Base-by-base conservation (phyloP, 2,113 vertebrate species). In the Bos javanicus region DNA sequence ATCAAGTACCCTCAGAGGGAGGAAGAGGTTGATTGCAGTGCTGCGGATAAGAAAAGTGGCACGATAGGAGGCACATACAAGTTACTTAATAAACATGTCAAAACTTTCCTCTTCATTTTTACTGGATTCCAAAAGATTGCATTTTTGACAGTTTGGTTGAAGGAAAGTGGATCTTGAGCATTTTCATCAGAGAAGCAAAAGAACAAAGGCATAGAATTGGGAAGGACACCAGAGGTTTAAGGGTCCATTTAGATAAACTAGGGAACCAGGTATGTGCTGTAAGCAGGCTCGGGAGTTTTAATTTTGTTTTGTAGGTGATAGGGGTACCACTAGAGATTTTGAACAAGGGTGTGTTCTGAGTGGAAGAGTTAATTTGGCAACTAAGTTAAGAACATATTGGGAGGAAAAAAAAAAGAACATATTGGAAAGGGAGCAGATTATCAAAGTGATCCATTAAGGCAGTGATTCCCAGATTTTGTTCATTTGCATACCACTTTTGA, bases 81-180 rank as follows among this genome's bases (percentile, higher is more conserved):
- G 76, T 46, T 74, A 71, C 25, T 94, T 74, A 87, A 91, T 91
- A 96, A 96, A 97, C 33, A 39, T 26, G 48, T 74, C 81, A 54
- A 89, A 94, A 56, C 23, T 86, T 85, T 50, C 48, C 57, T 85
- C 39, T 91, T 74, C 48, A 26, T 91, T 94, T 90, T 94, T 56
- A 57, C 21, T 92, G 56, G 48, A 26, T 85, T 96, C 67, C 28
- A 94, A 67, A 95, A 50, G 46, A 86, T 86, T 81, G 64, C 23
- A 64, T 54, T 97, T 87, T 74, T 86, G 33, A 90, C 43, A 90
- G 48, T 87, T 89, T 48, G 36, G 25, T 87, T 62, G 46, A 36
- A n/a, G 26, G 36, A 25, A 21, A 87, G 43, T 95, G 17, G 59
- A n/a, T 84, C 36, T 28, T 71, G 36, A 89, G 52, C 23, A 71